Evolutionary conservation across 2,113 vertebrate genomes (phyloP).

Genomic region (Rhinolophus ferrumequinum): DNA sequence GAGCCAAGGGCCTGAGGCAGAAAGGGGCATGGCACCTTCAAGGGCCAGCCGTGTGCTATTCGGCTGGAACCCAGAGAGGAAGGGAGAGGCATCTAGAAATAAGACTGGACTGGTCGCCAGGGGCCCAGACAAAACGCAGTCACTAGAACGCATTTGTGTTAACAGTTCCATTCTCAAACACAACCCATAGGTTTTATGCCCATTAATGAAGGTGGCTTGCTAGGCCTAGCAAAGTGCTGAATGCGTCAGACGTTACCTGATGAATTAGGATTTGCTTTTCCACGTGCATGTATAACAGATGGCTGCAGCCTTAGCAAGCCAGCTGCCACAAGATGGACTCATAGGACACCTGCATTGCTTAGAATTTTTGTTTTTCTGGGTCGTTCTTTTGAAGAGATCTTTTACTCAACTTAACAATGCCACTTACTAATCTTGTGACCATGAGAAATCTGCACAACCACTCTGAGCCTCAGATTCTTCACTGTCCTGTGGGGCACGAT

Average conservation of each 20-base stretch:
- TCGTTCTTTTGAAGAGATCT: not conserved
- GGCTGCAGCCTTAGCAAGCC: not conserved
- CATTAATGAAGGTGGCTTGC: not conserved
- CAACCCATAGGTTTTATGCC: accelerated
- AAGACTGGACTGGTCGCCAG: not conserved
- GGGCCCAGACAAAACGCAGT: not conserved
- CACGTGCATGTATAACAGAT: accelerated
- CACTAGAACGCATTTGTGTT: accelerated
- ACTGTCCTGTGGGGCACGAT: accelerated
- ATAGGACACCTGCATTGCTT: not conserved
- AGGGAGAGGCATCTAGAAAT: not conserved
- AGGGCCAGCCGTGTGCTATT: not conserved
- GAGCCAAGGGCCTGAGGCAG: not conserved
- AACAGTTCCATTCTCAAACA: not conserved
- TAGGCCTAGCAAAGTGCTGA: not conserved
- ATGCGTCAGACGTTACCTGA: accelerated
- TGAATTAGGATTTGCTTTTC: not conserved
- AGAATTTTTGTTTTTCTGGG: not conserved
- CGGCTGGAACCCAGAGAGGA: not conserved
- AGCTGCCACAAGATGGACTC: not conserved
- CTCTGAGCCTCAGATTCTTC: not conserved
- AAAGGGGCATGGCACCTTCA: not conserved
- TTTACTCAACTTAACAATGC: not conserved
- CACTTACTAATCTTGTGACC: not conserved
- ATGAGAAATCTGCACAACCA: accelerated